Evolutionary conservation across 2,797 vertebrate genomes (phyloP).

Genomic region (Gouania willdenowi): DNA sequence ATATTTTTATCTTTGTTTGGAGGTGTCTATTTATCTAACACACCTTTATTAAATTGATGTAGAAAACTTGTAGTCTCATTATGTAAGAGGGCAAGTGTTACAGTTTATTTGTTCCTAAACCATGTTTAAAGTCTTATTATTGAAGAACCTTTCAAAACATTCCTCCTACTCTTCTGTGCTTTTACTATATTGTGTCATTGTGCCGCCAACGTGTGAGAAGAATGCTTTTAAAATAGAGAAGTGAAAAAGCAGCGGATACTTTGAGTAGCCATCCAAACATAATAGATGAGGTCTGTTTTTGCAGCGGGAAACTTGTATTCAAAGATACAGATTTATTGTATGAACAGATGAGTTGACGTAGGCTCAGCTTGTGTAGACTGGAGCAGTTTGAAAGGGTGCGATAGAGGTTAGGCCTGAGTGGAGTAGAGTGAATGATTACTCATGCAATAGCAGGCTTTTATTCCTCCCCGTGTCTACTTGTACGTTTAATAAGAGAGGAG

Average conservation of each 20-base stretch:
- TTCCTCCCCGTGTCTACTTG: background rate
- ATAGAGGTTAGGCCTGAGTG: slow-evolving; percentile 7
- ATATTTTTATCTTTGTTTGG: slow-evolving; percentile 33
- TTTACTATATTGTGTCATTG: slow-evolving; percentile 31
- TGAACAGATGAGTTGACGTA: background rate
- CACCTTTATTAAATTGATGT: slow-evolving; percentile 23
- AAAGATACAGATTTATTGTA: slow-evolving; percentile 7
- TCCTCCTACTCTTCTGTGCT: slow-evolving; percentile 23
- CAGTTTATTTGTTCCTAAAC: background rate
- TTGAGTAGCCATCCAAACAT: background rate
- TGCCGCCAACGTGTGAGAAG: slow-evolving; percentile 18
- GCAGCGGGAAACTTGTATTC: background rate
- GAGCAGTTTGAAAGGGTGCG: too few relatives aligned
- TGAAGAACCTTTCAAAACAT: slow-evolving; percentile 12
- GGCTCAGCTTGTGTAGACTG: background rate
- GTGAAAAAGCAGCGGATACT: background rate
- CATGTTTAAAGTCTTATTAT: slow-evolving; percentile 9
- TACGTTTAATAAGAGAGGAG: background rate
- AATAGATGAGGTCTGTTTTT: background rate
- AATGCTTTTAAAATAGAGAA: slow-evolving; percentile 3
- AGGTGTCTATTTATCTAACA: slow-evolving; percentile 6
- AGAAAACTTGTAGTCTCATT: slow-evolving; percentile 7
- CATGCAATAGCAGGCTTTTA: slow-evolving; percentile 27
- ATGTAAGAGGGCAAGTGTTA: slow-evolving; percentile 4
- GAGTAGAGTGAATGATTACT: slow-evolving; percentile 25